Evolutionary conservation across 1,140 invertebrate genomes (phyloP).

Genomic region (Acromyrmex echinatior): DNA sequence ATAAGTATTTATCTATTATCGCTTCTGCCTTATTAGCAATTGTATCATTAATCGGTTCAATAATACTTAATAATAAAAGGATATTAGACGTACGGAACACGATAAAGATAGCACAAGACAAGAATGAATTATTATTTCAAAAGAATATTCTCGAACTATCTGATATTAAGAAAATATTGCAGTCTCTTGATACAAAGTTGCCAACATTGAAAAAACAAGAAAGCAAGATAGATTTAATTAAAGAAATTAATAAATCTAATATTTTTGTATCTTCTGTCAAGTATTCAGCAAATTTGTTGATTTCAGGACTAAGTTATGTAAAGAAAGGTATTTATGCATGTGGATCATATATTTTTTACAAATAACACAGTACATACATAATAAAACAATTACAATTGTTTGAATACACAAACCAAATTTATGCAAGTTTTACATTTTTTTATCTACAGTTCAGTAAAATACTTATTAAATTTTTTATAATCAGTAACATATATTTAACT

Average conservation of each 20-base stretch:
- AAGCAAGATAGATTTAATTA: background rate
- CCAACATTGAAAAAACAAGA: constrained; percentile 5
- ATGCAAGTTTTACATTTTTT: background rate
- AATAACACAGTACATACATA: constrained; percentile 1
- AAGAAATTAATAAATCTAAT: background rate
- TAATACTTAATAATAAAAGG: constrained; percentile 83
- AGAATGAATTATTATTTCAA: constrained; percentile 72
- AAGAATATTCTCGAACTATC: background rate
- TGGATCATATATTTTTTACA: constrained; percentile 33
- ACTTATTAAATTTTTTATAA: background rate
- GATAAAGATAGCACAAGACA: constrained; percentile 74
- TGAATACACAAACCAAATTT: background rate
- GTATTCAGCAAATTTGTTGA: constrained; percentile 6
- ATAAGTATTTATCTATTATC: constrained; percentile 84
- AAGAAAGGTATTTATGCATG: constrained; percentile 16
- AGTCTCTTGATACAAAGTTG: constrained; percentile 68
- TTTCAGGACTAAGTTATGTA: constrained; percentile 21
- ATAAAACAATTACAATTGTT: constrained; percentile 6
- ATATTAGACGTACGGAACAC: constrained; percentile 77
- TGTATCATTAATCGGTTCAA: constrained; percentile 80
- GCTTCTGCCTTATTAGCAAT: constrained; percentile 81
- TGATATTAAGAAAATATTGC: constrained; percentile 70
- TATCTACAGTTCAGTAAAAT: background rate
- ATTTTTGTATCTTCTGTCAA: background rate
- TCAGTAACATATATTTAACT: background rate